A percentile compares a stretch with the other conserved stretches of the same genome.
Conservation (phyloP, 2,113 vertebrate genomes). For the Podocnemis expansa region DNA sequence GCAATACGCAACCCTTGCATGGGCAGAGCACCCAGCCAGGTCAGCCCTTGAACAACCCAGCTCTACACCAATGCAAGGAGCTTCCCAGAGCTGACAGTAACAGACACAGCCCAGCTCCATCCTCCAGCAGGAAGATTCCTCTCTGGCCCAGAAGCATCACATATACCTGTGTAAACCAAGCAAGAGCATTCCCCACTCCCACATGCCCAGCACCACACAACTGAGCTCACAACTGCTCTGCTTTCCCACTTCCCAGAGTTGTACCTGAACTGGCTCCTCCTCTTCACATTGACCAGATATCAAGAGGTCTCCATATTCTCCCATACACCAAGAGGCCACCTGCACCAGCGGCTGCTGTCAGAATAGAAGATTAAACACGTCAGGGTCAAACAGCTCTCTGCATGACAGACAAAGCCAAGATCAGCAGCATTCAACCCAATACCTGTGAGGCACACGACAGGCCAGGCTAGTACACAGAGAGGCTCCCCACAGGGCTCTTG, state of each 20-base stretch:
- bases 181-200: neutral
- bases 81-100: neutral
- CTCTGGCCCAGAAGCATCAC: neutral
- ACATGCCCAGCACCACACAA: neutral
- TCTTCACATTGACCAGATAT: constrained; percentile 98
- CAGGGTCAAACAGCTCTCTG: neutral
- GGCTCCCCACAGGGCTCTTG: neutral
- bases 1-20: neutral
- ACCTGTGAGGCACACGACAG: neutral
- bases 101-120: neutral
- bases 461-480: neutral
- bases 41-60: neutral
- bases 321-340: constrained; percentile 98
- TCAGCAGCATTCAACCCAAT: neutral
- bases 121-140: neutral
- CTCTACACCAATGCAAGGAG: neutral
- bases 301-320: constrained; percentile 97
- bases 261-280: constrained; percentile 97
- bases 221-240: neutral
- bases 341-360: constrained; percentile 95
- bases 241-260: neutral
- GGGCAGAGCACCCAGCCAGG: neutral
- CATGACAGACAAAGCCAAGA: neutral
- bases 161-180: neutral
- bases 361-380: constrained; percentile 36